Evolutionary conservation across 2,888 invertebrate genomes (phyloP), one percentile per base, ranked within the genome.

Genomic region (Machimus atricapillus): DNA sequence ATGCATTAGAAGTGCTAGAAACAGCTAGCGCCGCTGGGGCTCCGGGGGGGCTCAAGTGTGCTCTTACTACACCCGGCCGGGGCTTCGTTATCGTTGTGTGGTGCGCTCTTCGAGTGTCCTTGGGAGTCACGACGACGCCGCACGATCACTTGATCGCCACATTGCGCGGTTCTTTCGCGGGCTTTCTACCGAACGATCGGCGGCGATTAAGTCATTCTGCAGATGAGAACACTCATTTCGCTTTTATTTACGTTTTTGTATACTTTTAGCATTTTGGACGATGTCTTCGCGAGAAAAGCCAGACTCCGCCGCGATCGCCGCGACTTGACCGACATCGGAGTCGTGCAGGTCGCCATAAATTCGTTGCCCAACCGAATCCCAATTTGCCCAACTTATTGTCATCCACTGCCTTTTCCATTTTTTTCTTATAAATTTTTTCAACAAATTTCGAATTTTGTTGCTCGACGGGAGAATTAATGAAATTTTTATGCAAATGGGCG

Each of bases 1-100:
- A 82, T 82, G 82, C 82, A 82, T 82, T 82, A 82, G 82, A 82
- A 82, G 37, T 66, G 52, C 37, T 82, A 82, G 82, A 82, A 82
- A 82, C 31, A 79, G 66, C 79, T 56, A 82, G 66, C 76, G 76
- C 76, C 34, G 16, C 31, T 12, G 58, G n/a, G 37, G 46, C 43
- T 7, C 27, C 23, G 23, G 9, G 40, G 40, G n/a, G 46, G 9
- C 37, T 78, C 19, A 40, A 78, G 37, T 43, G 27, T 43, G 78
- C 56, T 81, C n/a, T 52, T 43, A 19, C 81, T 52, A 81, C 56
- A 46, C 31, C 37, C 43, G 76, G 34, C 76, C 19, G 76, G 76
- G 76, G 43, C 43, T 16, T 34, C 14, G n/a, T 12, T 14, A n/a
- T 34, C 14, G n/a, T 12, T 14, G 37, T 79, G 56, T 56, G 31